Conservation (phyloP, 2,113 vertebrate species). For the Cathartes aura region DNA sequence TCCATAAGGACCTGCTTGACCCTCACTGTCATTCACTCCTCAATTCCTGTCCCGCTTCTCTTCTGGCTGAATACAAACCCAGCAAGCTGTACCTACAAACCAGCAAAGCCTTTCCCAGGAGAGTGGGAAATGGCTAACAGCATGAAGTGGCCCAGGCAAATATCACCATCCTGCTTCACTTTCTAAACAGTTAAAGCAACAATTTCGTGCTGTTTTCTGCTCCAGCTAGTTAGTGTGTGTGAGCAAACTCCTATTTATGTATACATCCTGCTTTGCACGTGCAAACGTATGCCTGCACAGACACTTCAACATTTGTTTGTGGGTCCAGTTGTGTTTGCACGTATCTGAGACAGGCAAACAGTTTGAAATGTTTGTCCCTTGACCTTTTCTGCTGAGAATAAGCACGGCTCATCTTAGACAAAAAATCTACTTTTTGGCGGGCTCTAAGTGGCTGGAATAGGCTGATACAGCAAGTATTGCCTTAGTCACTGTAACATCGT, state of each 20-base stretch:
- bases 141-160: background rate
- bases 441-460: background rate
- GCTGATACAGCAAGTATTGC: background rate
- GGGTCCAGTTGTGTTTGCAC: background rate
- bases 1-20: background rate
- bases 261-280: background rate
- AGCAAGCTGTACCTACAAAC: background rate
- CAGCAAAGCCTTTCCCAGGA: background rate
- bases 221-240: background rate
- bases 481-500: background rate
- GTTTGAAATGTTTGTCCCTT: background rate
- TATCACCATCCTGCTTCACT: background rate
- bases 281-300: background rate
- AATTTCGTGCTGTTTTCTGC: background rate
- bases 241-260: background rate
- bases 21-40: rapidly evolving
- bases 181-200: background rate
- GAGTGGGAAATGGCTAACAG: background rate
- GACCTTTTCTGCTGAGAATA: background rate
- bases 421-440: background rate
- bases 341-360: background rate
- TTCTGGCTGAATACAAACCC: background rate
- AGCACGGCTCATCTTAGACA: background rate
- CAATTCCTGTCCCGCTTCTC: background rate
- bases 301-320: background rate